Base-by-base conservation (phyloP, 2,797 vertebrate species). In the Bradypus variegatus region DNA sequence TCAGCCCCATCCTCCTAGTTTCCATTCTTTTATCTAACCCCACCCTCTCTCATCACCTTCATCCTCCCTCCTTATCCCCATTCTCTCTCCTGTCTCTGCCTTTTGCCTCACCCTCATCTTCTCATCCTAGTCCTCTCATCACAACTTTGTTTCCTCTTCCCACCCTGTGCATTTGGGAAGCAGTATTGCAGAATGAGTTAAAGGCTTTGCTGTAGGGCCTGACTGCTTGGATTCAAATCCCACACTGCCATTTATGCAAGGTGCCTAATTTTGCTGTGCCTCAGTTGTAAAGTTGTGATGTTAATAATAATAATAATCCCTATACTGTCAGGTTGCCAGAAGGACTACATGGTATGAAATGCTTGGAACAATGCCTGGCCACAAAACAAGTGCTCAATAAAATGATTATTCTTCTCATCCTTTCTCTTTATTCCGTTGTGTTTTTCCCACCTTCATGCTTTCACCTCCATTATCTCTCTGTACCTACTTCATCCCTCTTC, bases 31-130 rank as follows among this genome's bases (percentile, higher is more conserved):
- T 8, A 21, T 58, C 16, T 38, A 31, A 27, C 4, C 4, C 36
- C 67, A 38, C 36, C 48, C 23, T 84, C n/a, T 77, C 79, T 70
- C 7, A 21, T 25, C 23, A 1, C 31, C n/a, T 69, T 10, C 93
- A 77, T 60, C 53, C 38, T 90, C 64, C 89, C 81, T 93, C 67
- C 65, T 75, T 36, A 72, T 55, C 16, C 31, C 14, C n/a, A 48
- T 25, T 53, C 64, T 91, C 82, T 58, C 60, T 79, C 90, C 88
- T 91, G 23, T 79, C 73, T 69, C 70, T 78, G 91, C 86, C 53
- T 91, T 80, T 70, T 77, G 88, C 89, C 78, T 85, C 69, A 86
- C 48, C 81, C 94, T 65, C 16, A 83, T 58, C 90, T 77, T 93
- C 45, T 88, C 31, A 79, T 83, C 69, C 75, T 93, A 55, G 85